Conservation (phyloP, 1,140 invertebrate genomes). For the Pachyrhynchus sulphureomaculatus region DNA sequence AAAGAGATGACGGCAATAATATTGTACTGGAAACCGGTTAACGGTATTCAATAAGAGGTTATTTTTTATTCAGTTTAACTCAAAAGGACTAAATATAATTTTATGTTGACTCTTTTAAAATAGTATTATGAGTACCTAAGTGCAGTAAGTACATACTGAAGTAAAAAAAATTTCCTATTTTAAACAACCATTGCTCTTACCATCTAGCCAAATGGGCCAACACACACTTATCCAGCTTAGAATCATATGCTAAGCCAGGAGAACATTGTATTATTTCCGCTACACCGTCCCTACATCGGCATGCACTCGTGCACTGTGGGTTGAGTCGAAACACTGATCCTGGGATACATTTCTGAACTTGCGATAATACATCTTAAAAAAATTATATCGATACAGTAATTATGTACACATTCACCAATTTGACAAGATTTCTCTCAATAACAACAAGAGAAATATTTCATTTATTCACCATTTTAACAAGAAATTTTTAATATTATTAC, state of each 20-base stretch:
- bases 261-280: slow-evolving; percentile 41
- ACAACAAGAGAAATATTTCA: too few relatives aligned
- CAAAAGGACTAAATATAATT: too few relatives aligned
- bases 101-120: too few relatives aligned
- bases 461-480: neutral
- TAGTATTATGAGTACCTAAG: too few relatives aligned
- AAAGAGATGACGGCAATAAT: too few relatives aligned
- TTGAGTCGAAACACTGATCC: slow-evolving; percentile 35
- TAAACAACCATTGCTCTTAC: too few relatives aligned
- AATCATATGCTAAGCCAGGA: slow-evolving; percentile 36
- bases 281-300: slow-evolving; percentile 29
- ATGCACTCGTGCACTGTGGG: slow-evolving; percentile 34
- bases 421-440: neutral
- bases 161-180: too few relatives aligned
- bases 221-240: slow-evolving; percentile 34
- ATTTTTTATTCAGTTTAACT: too few relatives aligned
- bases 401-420: neutral
- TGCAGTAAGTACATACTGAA: too few relatives aligned
- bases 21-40: too few relatives aligned
- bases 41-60: too few relatives aligned
- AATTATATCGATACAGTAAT: too few relatives aligned
- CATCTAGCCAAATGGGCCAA: slow-evolving; percentile 33
- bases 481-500: slow-evolving; percentile 1
- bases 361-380: slow-evolving; percentile 32
- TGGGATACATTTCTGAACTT: slow-evolving; percentile 33